Evolutionary conservation across 2,888 invertebrate genomes (phyloP).

Genomic region (Dicroscelio sp.): DNA sequence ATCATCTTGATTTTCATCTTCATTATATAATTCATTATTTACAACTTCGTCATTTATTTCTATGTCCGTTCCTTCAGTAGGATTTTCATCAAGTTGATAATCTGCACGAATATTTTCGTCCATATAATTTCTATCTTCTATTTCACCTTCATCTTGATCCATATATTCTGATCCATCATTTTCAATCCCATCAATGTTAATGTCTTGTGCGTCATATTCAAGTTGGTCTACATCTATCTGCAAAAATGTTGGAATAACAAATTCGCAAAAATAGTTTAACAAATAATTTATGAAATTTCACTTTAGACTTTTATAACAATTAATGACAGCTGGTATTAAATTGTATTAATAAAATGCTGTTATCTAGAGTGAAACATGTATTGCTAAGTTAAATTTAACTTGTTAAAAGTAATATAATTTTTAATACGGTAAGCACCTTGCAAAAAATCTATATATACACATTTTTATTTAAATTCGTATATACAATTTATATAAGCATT

Average conservation of each 20-base stretch:
- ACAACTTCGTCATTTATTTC: neutral
- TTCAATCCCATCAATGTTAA: neutral
- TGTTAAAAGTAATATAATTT: no score
- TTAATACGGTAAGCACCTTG: no score
- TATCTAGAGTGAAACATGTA: no score
- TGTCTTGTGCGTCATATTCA: neutral
- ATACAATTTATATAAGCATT: no score
- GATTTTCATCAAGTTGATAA: neutral
- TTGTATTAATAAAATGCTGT: no score
- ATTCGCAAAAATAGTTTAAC: neutral
- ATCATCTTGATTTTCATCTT: neutral
- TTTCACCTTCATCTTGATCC: neutral
- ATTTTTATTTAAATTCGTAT: no score
- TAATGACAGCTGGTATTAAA: no score
- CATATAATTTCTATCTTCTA: neutral
- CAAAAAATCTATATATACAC: no score
- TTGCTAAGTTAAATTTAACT: no score
- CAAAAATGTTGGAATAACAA: neutral
- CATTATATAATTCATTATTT: neutral
- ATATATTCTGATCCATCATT: neutral
- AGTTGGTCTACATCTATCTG: neutral
- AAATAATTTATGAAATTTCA: neutral
- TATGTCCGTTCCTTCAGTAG: neutral
- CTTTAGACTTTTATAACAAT: neutral
- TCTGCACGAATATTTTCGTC: neutral